Percentiles rank a stretch among this genome's conserved stretches.
Evolutionary conservation across 2,113 vertebrate species (phyloP).

Genomic region (Channa maculata): DNA sequence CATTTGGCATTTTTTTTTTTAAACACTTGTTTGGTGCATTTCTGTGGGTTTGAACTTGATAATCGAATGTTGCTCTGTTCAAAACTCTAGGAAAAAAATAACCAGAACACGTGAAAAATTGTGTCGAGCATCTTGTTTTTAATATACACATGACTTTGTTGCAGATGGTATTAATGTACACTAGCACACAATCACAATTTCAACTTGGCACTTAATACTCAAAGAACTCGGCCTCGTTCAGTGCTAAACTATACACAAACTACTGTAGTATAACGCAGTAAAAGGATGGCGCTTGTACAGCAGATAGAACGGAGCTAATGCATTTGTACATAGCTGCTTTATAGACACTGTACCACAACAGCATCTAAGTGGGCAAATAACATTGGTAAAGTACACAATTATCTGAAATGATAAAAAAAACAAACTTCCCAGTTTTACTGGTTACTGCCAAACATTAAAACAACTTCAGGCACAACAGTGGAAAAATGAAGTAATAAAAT

Average conservation of each 20-base stretch:
- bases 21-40: too few relatives aligned
- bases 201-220: constrained; percentile 35
- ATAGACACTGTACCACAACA: constrained; percentile 62
- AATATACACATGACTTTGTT: constrained; percentile 19
- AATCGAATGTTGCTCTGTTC: too few relatives aligned
- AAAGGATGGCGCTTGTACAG: constrained; percentile 62
- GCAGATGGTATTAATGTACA: constrained; percentile 44
- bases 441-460: too few relatives aligned
- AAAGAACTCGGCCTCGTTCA: constrained; percentile 44
- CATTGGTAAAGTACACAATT: background rate
- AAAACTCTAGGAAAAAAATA: too few relatives aligned
- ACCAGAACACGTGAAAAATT: too few relatives aligned
- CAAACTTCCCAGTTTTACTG: too few relatives aligned
- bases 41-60: too few relatives aligned
- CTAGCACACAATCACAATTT: constrained; percentile 47
- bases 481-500: background rate
- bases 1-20: too few relatives aligned
- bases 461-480: constrained; percentile 3
- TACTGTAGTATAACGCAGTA: constrained; percentile 45
- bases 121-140: background rate
- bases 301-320: constrained; percentile 50
- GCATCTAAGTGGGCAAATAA: constrained; percentile 56
- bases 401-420: too few relatives aligned
- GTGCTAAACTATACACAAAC: constrained; percentile 62
- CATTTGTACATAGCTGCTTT: constrained; percentile 76